phyloP scores from a whole-genome alignment of 2,888 invertebrate species.

The Tipula vernalis region DNA sequence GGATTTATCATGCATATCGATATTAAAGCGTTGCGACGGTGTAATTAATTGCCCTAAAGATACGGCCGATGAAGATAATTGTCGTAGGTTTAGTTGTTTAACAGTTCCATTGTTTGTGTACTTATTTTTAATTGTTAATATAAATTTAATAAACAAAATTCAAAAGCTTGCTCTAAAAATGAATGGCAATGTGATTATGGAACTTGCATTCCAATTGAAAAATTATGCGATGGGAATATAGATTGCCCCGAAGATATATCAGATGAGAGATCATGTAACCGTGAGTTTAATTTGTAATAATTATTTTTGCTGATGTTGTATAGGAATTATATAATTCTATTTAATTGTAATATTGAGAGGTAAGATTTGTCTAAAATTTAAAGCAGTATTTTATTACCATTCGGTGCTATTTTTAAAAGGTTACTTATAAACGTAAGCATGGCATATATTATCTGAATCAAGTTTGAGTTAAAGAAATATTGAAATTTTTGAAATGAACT shows the following conservation, averaged over 20 bases:
- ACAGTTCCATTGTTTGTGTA: not conserved
- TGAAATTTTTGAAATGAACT: not conserved
- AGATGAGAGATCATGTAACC: conserved; percentile 57
- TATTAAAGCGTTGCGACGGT: conserved; percentile 57
- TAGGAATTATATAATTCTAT: not conserved
- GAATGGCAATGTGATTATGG: conserved; percentile 66
- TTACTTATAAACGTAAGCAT: not conserved
- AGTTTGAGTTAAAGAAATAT: not conserved
- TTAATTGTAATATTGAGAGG: not conserved
- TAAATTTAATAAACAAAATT: not conserved
- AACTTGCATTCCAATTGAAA: conserved; percentile 45
- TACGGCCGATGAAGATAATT: conserved; percentile 47
- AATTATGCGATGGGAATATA: conserved; percentile 50
- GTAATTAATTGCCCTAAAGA: conserved; percentile 56
- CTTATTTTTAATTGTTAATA: not conserved
- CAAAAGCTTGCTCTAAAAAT: conserved; percentile 49
- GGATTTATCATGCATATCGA: conserved; percentile 61
- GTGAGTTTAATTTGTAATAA: conserved; percentile 22
- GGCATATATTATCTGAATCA: not conserved
- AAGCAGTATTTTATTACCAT: not conserved
- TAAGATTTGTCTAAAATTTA: not conserved
- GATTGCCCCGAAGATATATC: conserved; percentile 60
- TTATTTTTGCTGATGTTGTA: not conserved
- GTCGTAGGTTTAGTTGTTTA: conserved; percentile 40
- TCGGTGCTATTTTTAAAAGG: not conserved